Evolutionary conservation across 2,113 vertebrate genomes (phyloP), one percentile per base, ranked within the genome.

Genomic region (Delphinus delphis): DNA sequence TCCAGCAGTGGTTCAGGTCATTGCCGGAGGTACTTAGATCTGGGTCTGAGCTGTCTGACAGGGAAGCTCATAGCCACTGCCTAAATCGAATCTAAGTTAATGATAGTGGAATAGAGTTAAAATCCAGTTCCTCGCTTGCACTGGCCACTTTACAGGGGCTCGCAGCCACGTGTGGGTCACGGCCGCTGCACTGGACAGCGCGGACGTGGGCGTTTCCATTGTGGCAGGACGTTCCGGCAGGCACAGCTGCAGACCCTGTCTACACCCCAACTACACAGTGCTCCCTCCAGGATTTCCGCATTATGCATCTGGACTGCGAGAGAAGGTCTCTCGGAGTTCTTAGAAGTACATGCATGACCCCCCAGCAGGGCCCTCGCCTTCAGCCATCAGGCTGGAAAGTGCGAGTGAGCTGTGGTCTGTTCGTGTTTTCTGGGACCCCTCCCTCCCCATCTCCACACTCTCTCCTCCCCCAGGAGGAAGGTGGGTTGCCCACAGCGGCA

Each of bases 191-290:
- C 17, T 6, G 47, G 28, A 31, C 2, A 2, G 41, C 6, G 17
- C 1, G 9, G 71, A 47, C 0, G 0, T 12, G 18, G 25, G 10
- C 25, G 10, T 47, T 9, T 17, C 65, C n/a, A 4, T n/a, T 20
- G 0, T 0, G 11, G 36, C 36, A 38, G 62, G 15, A 38, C 20
- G 11, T 33, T 26, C 7, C 25, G 18, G 44, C 38, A 25, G 62
- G 15, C 14, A 9, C 2, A 8, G 3, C 47, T 25, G 67, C 6
- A 31, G 2, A 18, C 1, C 26, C 28, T 18, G 12, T 55, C 36
- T n/a, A 6, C 60, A 28, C 18, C 28, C 60, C 14, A 3, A 55
- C 8, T 15, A 11, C 38, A 17, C 14, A 14, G 21, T 47, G n/a
- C 17, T 8, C 2, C 44, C 88, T 21, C 11, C 3, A 33, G 21